Base-by-base conservation (phyloP, 23 tunicate species). In the Halocynthia aurantium region DNA sequence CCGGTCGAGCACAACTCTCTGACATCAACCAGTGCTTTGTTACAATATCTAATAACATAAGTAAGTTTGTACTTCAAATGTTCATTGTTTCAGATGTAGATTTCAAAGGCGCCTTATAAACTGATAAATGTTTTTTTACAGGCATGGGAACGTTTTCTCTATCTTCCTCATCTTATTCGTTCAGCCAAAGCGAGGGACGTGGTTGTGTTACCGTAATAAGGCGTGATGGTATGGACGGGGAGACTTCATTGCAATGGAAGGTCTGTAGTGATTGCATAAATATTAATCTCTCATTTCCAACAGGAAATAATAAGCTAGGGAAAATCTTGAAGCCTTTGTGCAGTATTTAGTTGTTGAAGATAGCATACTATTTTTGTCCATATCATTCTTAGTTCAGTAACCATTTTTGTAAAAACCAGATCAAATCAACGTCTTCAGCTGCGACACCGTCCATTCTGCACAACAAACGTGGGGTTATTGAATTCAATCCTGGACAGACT, bases 391-490 rank as follows among this genome's bases (percentile, higher is more conserved):
- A 18, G 64, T 60, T 60, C n/a, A 60, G 64, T 15, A 60, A 18
- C 17, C 64, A 15, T 60, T 60, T 15, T 60, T 60, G 49, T 40
- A 10, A 71, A 5, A 2, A 54, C 20, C 61, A 90, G 96, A 82
- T 90, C n/a, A 74, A 86, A 49, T 85, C 97, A 10, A 61, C 76
- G 7, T 76, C 85, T 20, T 81, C 75, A 0, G 80, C 57, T 4
- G 22, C 80, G 2, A 77, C 83, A 51, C 79, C 82, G 53, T 83
- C 93, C 21, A 61, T 78, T 58, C 60, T 92, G 76, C 82, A 83
- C 67, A 90, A 86, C 75, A 82, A 89, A 78, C 82, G 85, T 69
- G 98, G 98, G 56, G 71, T 90, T n/a, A 88, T 82, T 49, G 93
- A 92, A 53, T 92, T 92, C 53, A 80, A 82, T 50, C 84, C 84